Evolutionary conservation across 2,113 vertebrate species (phyloP), one percentile per base, ranked within the genome.

Genomic region (Zeus faber): DNA sequence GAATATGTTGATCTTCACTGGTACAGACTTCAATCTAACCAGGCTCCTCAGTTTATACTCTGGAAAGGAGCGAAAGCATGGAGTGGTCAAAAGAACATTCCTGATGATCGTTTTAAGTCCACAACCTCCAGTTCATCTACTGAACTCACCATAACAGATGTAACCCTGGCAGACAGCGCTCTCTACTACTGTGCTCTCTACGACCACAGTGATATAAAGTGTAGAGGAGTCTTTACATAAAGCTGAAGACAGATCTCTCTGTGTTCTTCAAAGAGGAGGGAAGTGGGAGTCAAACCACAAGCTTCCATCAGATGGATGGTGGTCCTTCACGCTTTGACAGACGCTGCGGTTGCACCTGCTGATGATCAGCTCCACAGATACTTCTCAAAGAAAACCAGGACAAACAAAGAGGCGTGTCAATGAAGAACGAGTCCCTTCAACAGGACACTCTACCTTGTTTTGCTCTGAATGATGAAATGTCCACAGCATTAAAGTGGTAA

Each of bases 41-140:
- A 70, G 39, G 55, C 55, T 5, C 50, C 74, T 67, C 41, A 62
- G 43, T 56, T 60, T 54, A 27, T 71, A 2, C 66, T 78, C 26
- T 14, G 2, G 4, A 65, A 46, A 61, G 53, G 11, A 53, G 61
- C 9, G 13, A 22, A 29, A 46, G 8, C n/a, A 33, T 2, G 10
- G 14, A 23, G 2, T 10, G 3, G 13, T n/a, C 11, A 7, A 4
- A 37, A 25, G 1, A 47, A 47, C 11, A 47, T 25, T 25, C 22
- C 44, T 24, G 11, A 47, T 24, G 14, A 1, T 25, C 44, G 44
- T 47, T 47, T 24, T 25, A 3, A 24, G 10, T 25, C 22, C 23
- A 25, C 23, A 16, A 47, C 22, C 1, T 47, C 44, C 14, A n/a
- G 23, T 4, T n/a, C 21, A 47, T 47, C 44, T n/a, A 47, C 44